phyloP scores from a whole-genome alignment of 2,797 vertebrate genomes.

The Acrocephalus scirpaceus region DNA sequence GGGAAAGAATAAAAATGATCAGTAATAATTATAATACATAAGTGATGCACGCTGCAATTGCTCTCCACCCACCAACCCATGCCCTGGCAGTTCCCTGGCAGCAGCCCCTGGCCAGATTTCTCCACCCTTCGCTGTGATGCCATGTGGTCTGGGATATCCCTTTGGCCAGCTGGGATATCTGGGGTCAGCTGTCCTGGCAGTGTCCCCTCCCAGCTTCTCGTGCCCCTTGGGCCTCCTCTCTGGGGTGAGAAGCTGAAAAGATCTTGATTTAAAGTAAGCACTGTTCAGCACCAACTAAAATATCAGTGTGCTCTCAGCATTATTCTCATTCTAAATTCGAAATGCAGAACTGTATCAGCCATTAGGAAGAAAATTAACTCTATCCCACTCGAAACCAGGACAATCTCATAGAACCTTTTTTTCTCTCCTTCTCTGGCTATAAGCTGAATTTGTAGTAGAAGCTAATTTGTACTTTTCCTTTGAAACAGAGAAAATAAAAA shows the following conservation, averaged over 20 bases:
- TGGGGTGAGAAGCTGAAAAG: background rate
- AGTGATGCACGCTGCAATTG: background rate
- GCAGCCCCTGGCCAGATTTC: background rate
- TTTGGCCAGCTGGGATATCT: accelerated
- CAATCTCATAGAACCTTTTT: background rate
- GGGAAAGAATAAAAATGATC: background rate
- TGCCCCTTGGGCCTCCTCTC: background rate
- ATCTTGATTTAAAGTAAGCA: too few relatives aligned
- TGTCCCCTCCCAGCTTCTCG: background rate
- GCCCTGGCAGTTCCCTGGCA: background rate
- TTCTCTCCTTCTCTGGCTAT: background rate
- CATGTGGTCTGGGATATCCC: background rate
- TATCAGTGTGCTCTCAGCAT: background rate
- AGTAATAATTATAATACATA: background rate
- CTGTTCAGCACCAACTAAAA: background rate
- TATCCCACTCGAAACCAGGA: background rate
- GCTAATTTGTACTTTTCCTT: background rate
- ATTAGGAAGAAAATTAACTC: background rate
- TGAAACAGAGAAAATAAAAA: background rate
- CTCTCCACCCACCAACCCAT: background rate
- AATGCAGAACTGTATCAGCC: background rate
- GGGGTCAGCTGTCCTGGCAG: background rate
- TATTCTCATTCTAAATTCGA: background rate
- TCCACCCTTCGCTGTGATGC: background rate
- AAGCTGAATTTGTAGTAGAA: background rate